Base-by-base conservation (phyloP, 2,888 invertebrate species). In the Luffia ferchaultella region DNA sequence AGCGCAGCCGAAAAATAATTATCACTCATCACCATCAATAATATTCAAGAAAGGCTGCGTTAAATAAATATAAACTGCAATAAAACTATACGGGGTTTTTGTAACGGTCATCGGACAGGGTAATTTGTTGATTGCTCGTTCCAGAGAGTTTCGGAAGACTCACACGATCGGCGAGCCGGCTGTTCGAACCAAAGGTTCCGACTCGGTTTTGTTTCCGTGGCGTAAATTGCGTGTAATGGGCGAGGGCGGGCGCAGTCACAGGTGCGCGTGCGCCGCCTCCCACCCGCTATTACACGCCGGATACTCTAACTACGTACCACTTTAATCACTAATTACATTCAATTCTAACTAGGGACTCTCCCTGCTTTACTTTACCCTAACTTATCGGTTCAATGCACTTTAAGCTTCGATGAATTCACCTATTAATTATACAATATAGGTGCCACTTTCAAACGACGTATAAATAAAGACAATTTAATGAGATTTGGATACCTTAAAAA, bases 151-250 rank as follows among this genome's bases (percentile, higher is more conserved):
- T 3, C 3, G 30, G 30, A 3, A 7, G 3, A 3, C 5, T 7
- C 3, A 30, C 5, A 3, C 5, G 12, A 7, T 12, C 5, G 3
- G 30, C 30, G 30, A 3, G 30, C 30, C 30, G 30, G 30, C 30
- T 12, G 30, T 30, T 30, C 5, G 5, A 12, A 3, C 30, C 30
- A n/a, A n/a, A n/a, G n/a, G n/a, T n/a, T n/a, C n/a, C n/a, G n/a
- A n/a, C n/a, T n/a, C n/a, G n/a, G n/a, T n/a, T n/a, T n/a, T n/a
- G n/a, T n/a, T n/a, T n/a, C 5, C 30, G 30, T 12, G n/a, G 49
- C 49, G 49, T 49, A 49, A 49, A 49, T 49, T 49, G 49, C 49
- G 49, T 19, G 20, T 49, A 49, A 49, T 49, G 43, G 20, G 12
- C 16, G 43, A 18, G 43, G 43, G 18, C 17, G 49, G 49, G 30